Percentiles rank a stretch among this genome's conserved stretches.
Evolutionary conservation across 2,113 vertebrate species (phyloP).

Genomic region (Podarcis raffonei): DNA sequence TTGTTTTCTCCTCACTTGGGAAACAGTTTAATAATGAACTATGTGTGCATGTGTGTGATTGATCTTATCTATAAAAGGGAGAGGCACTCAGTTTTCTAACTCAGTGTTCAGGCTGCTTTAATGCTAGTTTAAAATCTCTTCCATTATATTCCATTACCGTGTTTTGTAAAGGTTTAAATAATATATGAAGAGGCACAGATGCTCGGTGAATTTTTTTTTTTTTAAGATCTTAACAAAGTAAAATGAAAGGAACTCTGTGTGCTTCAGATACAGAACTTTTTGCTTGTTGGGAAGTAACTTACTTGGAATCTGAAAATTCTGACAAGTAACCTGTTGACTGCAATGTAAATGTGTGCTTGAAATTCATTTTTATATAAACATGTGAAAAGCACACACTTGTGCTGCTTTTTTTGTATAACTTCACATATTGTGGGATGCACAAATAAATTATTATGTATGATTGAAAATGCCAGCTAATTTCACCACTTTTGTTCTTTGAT

Average conservation of each 20-base stretch:
- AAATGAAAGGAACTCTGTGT: neutral
- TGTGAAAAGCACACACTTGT: neutral
- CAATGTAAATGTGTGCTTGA: conserved; percentile 11
- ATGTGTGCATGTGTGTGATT: neutral
- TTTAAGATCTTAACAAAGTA: neutral
- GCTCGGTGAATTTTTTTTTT: neutral
- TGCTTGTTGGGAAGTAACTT: neutral
- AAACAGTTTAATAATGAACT: conserved; percentile 14
- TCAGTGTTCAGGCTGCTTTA: conserved; percentile 33
- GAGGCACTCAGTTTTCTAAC: conserved; percentile 27
- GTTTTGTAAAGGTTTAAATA: conserved; percentile 21
- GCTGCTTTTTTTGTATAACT: neutral
- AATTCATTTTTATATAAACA: conserved; percentile 1
- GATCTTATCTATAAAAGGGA: neutral
- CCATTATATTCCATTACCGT: neutral
- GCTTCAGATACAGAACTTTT: neutral
- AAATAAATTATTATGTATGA: neutral
- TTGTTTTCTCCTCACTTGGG: neutral
- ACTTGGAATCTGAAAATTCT: neutral
- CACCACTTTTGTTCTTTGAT: neutral
- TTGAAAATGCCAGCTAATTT: neutral
- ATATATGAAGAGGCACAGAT: neutral
- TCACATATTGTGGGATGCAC: neutral
- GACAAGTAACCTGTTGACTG: neutral
- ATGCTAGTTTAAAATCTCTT: conserved; percentile 24